phyloP scores from a whole-genome alignment of 2,888 invertebrate species.

The Rhyacophila evoluta region DNA sequence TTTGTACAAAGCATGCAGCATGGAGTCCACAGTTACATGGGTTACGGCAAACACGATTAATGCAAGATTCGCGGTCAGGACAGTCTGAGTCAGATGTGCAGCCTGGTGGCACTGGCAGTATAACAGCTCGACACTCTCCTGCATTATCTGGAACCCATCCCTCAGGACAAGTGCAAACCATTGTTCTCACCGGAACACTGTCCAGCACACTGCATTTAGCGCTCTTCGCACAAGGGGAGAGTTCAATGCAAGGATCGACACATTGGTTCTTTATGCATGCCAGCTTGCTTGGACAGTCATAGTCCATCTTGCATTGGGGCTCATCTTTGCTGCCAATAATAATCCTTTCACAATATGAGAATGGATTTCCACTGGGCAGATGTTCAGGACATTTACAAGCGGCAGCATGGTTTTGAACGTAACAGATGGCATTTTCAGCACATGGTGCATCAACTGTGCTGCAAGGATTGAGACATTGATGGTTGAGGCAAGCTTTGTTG shows the following conservation, averaged over 20 bases:
- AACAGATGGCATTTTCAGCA: constrained; percentile 86
- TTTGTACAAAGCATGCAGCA: constrained; percentile 83
- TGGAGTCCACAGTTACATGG: constrained; percentile 91
- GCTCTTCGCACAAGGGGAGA: constrained; percentile 81
- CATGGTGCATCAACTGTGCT: constrained; percentile 74
- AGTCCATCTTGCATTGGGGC: constrained; percentile 81
- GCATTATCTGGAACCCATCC: constrained; percentile 85
- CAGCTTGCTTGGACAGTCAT: constrained; percentile 83
- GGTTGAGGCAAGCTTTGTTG: constrained; percentile 78
- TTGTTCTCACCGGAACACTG: constrained; percentile 86
- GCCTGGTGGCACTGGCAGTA: constrained; percentile 77
- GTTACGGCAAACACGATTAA: constrained; percentile 87
- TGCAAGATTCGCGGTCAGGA: constrained; percentile 81
- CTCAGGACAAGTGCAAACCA: constrained; percentile 89
- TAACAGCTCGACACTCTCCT: constrained; percentile 81
- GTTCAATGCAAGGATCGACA: constrained; percentile 80
- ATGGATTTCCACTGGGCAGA: constrained; percentile 83
- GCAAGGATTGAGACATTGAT: constrained; percentile 86
- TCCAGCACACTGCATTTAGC: constrained; percentile 87
- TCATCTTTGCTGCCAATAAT: constrained; percentile 64
- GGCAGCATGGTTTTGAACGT: constrained; percentile 82
- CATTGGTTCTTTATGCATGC: constrained; percentile 86
- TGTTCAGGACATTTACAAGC: constrained; percentile 86
- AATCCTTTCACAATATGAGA: constrained; percentile 77
- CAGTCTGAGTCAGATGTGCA: constrained; percentile 87